Base-by-base conservation (phyloP, 2,113 vertebrate species). In the Poecile atricapillus region DNA sequence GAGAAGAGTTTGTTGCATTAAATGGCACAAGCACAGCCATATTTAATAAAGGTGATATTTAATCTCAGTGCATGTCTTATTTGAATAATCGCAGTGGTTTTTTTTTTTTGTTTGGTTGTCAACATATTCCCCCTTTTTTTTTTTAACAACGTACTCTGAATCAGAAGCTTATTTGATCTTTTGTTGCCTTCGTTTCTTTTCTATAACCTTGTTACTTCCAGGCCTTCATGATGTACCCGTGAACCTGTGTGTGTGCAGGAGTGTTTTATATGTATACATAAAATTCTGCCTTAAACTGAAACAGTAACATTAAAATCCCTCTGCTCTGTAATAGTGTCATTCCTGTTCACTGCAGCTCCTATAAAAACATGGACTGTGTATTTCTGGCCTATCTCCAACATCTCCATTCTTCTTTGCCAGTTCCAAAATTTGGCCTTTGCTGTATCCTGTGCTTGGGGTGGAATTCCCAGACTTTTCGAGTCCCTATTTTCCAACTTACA, bases 161-260 rank as follows among this genome's bases (percentile, higher is more conserved):
- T 82, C 25, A 49, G 46, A 39, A 63, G 7, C 10, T 79, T 63
- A 31, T 83, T 41, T 83, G 25, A 37, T 65, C 13, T 83, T 79
- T 63, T 83, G 21, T 60, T 77, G n/a, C 11, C 27, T 87, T 50
- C 65, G 4, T 46, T 64, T 89, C 30, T 73, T 20, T 82, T 49
- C 30, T 62, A 18, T 21, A 87, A 44, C 13, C 14, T 25, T 62
- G 19, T 39, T 83, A 47, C 15, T 85, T 90, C 37, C 55, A 93
- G n/a, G 27, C 69, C 33, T 83, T 79, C 52, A 10, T 0, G 0
- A 24, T 39, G 16, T 58, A 65, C n/a, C 1, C 1, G 6, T 35
- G 14, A 15, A 15, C 9, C 15, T 15, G 13, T 28, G 20, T 39
- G 13, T 2, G 11, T 3, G 0, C 8, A 5, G 22, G 18, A 39